Evolutionary conservation across 1,140 invertebrate species (phyloP), one percentile per base, ranked within the genome.

Genomic region (Cydia pomonella): DNA sequence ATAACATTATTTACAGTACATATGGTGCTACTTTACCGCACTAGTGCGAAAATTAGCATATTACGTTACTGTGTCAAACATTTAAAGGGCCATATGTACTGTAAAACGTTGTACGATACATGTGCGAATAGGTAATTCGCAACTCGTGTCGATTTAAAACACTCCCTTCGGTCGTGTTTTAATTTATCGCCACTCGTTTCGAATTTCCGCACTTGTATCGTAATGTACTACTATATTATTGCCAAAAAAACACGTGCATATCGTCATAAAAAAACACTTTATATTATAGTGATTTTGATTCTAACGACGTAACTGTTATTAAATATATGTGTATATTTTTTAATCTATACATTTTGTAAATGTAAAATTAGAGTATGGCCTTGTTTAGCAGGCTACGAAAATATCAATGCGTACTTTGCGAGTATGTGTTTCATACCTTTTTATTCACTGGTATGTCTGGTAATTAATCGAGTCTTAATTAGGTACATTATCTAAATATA

Each of bases 351-450:
- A 18, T 18, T n/a, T n/a, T 18, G 18, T 53, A 13, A 44, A 53
- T 53, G n/a, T 53, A 53, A 53, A 53, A 53, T 7, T 21, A 53
- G 4, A 53, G 16, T 53, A 53, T 53, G n/a, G n/a, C 21, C 21
- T 23, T 59, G 23, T 12, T 59, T 6, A 59, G 18, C 21, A 59
- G 50, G 50, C 21, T 50, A 18, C 9, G n/a, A 59, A 59, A 59
- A 59, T 23, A 23, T 23, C 21, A 59, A 23, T 59, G 53, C 53
- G 21, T 59, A 59, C 53, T 59, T 59, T 59, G 21, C 53, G 21
- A 23, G 53, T 59, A 23, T 59, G 53, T 21, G 18, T 59, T 59
- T 10, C 53, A 59, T 59, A 59, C 53, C 53, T 10, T 59, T 59
- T 10, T 23, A 59, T 2, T 59, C 53, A 59, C 53, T 59, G 53